These are phyloP conservation scores for Atta colombica DNA, from an alignment of 1,140 invertebrate species.

Conservation along the genomic window DNA sequence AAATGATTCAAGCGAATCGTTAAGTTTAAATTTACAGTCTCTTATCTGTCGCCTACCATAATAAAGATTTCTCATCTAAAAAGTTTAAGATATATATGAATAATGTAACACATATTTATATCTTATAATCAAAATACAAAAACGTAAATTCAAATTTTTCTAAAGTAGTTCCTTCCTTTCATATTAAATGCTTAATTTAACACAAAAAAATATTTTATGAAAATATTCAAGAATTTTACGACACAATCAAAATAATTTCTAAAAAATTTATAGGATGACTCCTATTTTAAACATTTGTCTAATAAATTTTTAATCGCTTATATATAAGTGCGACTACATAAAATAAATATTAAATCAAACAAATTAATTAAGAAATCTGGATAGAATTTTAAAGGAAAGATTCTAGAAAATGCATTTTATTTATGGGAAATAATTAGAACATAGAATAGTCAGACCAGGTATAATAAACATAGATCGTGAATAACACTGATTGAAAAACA, in stretches of 20 bases:
- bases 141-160: background rate
- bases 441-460: background rate
- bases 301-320: background rate
- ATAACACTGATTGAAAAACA: constrained; percentile 5
- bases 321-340: background rate
- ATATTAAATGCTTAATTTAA: background rate
- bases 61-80: constrained; percentile 1
- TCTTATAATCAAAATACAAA: background rate
- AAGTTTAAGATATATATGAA: background rate
- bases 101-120: background rate
- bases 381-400: background rate
- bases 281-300: background rate
- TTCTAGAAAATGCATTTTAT: background rate
- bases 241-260: background rate
- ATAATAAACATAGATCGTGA: background rate
- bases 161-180: background rate
- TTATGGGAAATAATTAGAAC: background rate
- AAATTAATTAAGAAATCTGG: background rate
- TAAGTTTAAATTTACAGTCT: background rate
- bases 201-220: background rate
- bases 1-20: background rate
- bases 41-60: background rate
- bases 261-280: background rate
- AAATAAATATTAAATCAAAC: background rate
- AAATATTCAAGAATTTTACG: background rate